Conservation (phyloP, 2,113 vertebrate species). For the Xenus cinereus region DNA sequence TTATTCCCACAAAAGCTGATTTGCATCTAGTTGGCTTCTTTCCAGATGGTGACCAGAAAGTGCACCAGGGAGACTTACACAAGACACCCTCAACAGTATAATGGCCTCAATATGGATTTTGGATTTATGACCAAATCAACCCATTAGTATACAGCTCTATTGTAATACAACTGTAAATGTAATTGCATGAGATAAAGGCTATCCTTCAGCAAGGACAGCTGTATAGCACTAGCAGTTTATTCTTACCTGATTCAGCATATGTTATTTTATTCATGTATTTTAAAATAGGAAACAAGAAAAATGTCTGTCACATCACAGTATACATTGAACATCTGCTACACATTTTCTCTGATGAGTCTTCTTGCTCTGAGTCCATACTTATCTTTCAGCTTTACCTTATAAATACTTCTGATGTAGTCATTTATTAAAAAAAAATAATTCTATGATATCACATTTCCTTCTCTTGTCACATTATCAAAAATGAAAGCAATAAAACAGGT, state of each 20-base stretch:
- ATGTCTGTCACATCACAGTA: not conserved
- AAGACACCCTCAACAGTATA: not conserved
- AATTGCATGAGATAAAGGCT: not conserved
- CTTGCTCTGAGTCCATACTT: not conserved
- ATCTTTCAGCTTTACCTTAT: not conserved
- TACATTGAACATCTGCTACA: not conserved
- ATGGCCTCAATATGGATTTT: not conserved
- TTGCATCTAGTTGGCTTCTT: not conserved
- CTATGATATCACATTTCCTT: not conserved
- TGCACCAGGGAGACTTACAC: not conserved
- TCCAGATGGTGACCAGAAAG: not conserved
- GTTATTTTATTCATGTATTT: not conserved
- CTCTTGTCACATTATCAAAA: not conserved
- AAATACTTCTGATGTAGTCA: not conserved
- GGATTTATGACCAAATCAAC: not conserved
- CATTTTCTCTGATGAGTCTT: not conserved
- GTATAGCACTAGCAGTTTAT: not conserved
- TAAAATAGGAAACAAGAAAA: not conserved
- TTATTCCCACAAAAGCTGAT: slow-evolving; percentile 7
- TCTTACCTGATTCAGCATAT: not conserved
- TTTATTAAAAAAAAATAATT: not conserved
- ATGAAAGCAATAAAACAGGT: not conserved
- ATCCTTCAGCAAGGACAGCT: not conserved
- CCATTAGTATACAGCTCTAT: not conserved
- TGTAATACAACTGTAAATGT: not conserved